Evolutionary conservation across 2,888 invertebrate species (phyloP), one percentile per base, ranked within the genome.

Genomic region (Drosophila siamana): DNA sequence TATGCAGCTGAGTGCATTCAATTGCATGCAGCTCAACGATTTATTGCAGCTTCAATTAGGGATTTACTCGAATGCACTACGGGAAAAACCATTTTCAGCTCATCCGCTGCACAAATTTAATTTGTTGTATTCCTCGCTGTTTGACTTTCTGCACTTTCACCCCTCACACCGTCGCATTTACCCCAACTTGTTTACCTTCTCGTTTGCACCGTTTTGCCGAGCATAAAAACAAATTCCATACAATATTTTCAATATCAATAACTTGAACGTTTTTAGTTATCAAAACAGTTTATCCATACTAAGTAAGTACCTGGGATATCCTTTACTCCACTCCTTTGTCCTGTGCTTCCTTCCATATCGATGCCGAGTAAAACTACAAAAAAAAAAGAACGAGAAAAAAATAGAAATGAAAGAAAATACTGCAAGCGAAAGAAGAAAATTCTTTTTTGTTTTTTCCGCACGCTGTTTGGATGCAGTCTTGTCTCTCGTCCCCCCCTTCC

Each of bases 241-340:
- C 67, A 74, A 83, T 83, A 83, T 83, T 86, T 74, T 68, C 84
- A 74, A 71, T 79, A 84, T 86, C 84, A 84, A 86, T 86, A 83
- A 77, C 71, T 70, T 72, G 79, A 83, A 69, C 74, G 71, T 51
- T 74, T 84, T 74, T 72, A 81, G 81, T 79, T 84, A 86, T 81
- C 81, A 79, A 62, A 79, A 84, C 84, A 79, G 86, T 83, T 86
- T 83, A 86, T 86, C 79, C 81, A 79, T 77, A 72, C 84, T 72
- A 81, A 84, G 84, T 77, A 67, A 74, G 77, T 74, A 76, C 68
- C 55, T 56, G 67, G 30, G n/a, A 30, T 36, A 22, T 22, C 22
- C 28, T n/a, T 5, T 24, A 19, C 30, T 15, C 6, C 6, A 4
- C 1, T 26, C 28, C 30, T 4, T 36, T n/a, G 41, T 7, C 11